Conservation (phyloP, 2,797 vertebrate species). For the Hyperoplus immaculatus region DNA sequence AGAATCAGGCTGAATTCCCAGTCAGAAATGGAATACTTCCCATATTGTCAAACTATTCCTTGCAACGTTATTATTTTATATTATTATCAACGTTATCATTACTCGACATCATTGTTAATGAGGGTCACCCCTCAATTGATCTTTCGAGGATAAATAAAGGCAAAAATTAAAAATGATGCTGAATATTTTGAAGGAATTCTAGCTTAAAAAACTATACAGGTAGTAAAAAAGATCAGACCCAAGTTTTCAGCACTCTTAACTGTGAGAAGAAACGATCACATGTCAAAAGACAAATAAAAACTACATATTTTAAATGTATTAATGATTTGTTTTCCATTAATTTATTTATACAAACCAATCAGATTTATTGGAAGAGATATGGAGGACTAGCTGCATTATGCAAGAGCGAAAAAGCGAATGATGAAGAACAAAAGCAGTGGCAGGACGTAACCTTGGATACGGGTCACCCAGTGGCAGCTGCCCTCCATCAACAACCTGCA, state of each 20-base stretch:
- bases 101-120: no score
- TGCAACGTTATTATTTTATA: no score
- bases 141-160: neutral
- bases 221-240: neutral
- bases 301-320: neutral
- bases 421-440: conserved; percentile 59
- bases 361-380: neutral
- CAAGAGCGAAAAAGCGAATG: conserved; percentile 22
- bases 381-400: neutral
- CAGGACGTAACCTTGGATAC: conserved; percentile 60
- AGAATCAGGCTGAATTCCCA: conserved; percentile 12
- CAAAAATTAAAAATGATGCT: no score
- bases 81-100: no score
- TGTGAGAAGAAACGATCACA: neutral
- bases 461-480: conserved; percentile 66
- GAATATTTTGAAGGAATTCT: no score
- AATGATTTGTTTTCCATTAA: neutral
- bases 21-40: no score
- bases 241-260: neutral
- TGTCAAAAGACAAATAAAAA: neutral
- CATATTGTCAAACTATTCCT: no score
- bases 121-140: no score
- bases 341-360: neutral
- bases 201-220: no score
- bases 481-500: conserved; percentile 66